A percentile compares a stretch with the other conserved stretches of the same genome.
phyloP scores from a whole-genome alignment of 2,113 vertebrate species.

The Spea bombifrons region DNA sequence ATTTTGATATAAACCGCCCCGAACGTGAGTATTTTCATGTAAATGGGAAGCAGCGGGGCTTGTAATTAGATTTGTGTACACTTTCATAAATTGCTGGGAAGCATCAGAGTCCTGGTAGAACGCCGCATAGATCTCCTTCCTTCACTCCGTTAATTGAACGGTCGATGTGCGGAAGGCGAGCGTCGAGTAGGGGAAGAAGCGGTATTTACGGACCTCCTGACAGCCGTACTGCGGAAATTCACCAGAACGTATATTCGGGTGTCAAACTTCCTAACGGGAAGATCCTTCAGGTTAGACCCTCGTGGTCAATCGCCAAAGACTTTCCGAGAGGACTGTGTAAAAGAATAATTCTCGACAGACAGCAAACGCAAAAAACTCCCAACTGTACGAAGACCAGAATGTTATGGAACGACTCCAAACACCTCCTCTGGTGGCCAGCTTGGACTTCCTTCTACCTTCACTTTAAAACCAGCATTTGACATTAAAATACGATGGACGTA shows the following conservation, averaged over 20 bases:
- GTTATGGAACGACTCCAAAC: background rate
- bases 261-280: conserved; percentile 60
- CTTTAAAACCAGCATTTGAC: too few species aligned
- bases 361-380: too few species aligned
- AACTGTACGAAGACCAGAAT: too few species aligned
- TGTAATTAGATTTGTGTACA: conserved; percentile 72
- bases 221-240: conserved; percentile 69
- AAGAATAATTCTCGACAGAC: background rate
- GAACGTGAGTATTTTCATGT: conserved; percentile 65
- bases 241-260: conserved; percentile 64
- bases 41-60: conserved; percentile 70
- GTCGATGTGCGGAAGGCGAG: conserved; percentile 70
- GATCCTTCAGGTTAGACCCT: conserved; percentile 62
- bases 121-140: conserved; percentile 63
- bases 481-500: too few species aligned
- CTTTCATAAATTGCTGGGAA: conserved; percentile 70
- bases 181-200: conserved; percentile 57
- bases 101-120: conserved; percentile 67
- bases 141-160: conserved; percentile 72
- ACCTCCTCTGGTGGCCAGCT: background rate
- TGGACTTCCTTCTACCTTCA: background rate
- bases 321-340: too few species aligned
- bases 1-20: conserved; percentile 67
- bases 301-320: conserved; percentile 1
- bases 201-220: conserved; percentile 69